These are phyloP conservation scores for Dichetophora obliterata DNA, from an alignment of 2,888 invertebrate genomes.

Conservation along the genomic window DNA sequence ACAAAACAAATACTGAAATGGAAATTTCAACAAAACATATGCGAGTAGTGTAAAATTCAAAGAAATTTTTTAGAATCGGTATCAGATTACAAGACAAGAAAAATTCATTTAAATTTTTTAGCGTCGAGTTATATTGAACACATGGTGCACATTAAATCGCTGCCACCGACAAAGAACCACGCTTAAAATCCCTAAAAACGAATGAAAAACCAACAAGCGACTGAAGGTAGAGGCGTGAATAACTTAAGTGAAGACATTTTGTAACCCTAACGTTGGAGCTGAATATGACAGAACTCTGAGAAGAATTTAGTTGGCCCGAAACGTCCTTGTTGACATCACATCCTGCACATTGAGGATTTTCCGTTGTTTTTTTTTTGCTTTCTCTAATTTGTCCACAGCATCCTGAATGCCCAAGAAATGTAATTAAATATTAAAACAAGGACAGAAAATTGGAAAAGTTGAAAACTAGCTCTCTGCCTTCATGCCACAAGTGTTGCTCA, in stretches of 20 bases:
- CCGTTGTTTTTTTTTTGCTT: background rate
- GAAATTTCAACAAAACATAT: background rate
- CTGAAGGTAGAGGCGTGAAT: conserved; percentile 5
- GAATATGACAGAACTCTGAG: too few relatives aligned
- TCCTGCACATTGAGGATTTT: background rate
- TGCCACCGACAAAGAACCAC: background rate
- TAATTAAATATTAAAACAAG: conserved; percentile 16
- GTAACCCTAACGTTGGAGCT: background rate
- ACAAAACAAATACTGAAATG: conserved; percentile 8
- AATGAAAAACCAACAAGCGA: background rate
- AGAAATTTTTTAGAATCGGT: conserved; percentile 5
- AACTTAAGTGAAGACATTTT: background rate
- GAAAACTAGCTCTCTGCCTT: background rate
- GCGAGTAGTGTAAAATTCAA: background rate
- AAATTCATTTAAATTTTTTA: background rate
- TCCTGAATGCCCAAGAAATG: background rate
- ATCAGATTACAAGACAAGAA: conserved; percentile 14
- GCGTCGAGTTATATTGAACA: background rate
- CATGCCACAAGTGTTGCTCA: background rate
- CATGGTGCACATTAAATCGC: background rate
- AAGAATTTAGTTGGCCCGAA: too few relatives aligned
- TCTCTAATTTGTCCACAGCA: background rate
- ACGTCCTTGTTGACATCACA: background rate
- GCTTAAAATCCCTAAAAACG: background rate
- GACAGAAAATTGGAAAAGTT: background rate